Base-by-base conservation (phyloP, 2,113 vertebrate genomes). In the Taurulus bubalis region DNA sequence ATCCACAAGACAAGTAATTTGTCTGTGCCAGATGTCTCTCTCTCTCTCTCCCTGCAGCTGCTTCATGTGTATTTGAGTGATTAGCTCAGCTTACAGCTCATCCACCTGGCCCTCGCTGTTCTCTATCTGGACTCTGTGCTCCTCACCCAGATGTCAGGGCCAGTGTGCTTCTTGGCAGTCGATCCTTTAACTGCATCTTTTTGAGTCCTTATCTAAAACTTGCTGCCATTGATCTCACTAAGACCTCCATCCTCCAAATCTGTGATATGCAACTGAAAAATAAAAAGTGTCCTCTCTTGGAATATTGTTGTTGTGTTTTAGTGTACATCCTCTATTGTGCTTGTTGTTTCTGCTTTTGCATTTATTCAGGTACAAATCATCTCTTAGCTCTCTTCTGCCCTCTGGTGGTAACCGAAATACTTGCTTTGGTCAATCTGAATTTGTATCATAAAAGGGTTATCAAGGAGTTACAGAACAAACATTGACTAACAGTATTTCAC, bases 101-200 rank as follows among this genome's bases (percentile, higher is more conserved):
- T 42, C 82, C 73, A 77, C 73, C 85, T 72, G 82, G 68, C 59
- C 71, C 65, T 22, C 1, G 6, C 60, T 66, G 20, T 30, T 77
- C 59, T 76, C 56, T 72, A 36, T 82, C n/a, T 58, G 49, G 71
- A 38, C 72, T 89, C 71, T 86, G 78, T 79, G 66, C 49, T 81
- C 71, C 65, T 73, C 67, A 42, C 18, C 69, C 79, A 83, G 82
- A 69, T 85, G 74, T 80, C 55, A 38, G 79, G 45, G 16, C 0
- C 47, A 14, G 42, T 8, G 38, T 26, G 60, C 60, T 79, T 82
- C 76, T 68, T 66, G 63, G 20, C 75, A 26, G 55, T 34, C 2
- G 24, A 66, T 49, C 67, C 59, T 45, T 78, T 60, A 71, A 22
- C 53, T 70, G 63, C 49, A 71, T 34, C 42, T 32, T 53, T 55